Conservation (phyloP, 2,113 vertebrate species). For the Gallinago paraguaiae region DNA sequence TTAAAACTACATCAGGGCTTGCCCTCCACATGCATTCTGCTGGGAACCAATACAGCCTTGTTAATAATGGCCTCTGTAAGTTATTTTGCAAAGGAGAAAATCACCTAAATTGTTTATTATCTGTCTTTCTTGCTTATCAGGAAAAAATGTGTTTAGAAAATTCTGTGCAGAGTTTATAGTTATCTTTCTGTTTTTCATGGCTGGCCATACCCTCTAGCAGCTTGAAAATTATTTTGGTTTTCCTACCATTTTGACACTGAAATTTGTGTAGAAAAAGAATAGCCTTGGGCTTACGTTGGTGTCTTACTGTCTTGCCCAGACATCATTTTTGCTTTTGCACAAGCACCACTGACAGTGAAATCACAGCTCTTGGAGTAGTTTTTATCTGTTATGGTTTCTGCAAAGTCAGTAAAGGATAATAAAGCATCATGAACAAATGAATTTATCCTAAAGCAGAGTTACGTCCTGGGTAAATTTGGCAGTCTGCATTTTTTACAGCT, state of each 20-base stretch:
- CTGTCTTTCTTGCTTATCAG: not conserved
- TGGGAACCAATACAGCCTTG: not conserved
- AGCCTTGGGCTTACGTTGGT: not conserved
- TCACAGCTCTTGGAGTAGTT: not conserved
- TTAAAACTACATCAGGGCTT: not conserved
- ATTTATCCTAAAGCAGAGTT: not conserved
- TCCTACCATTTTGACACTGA: not conserved
- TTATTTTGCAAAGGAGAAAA: not conserved
- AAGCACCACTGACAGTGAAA: not conserved
- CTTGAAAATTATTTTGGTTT: conserved; percentile 33
- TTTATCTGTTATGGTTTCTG: not conserved
- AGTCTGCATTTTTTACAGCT: not conserved
- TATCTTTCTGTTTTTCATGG: not conserved
- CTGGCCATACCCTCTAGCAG: conserved; percentile 4
- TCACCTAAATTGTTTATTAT: not conserved
- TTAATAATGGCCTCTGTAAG: not conserved
- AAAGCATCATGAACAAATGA: not conserved
- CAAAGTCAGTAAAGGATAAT: not conserved
- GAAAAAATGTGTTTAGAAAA: not conserved
- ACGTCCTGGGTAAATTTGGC: not conserved
- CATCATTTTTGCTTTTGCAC: not conserved
- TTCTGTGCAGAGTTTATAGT: not conserved
- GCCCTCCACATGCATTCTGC: not conserved
- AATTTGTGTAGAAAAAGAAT: not conserved
- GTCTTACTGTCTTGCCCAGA: not conserved